Evolutionary conservation across 37 sponge, comb jelly and placozoan species (phyloP).

Genomic region (Halisarca cf. caerulea): DNA sequence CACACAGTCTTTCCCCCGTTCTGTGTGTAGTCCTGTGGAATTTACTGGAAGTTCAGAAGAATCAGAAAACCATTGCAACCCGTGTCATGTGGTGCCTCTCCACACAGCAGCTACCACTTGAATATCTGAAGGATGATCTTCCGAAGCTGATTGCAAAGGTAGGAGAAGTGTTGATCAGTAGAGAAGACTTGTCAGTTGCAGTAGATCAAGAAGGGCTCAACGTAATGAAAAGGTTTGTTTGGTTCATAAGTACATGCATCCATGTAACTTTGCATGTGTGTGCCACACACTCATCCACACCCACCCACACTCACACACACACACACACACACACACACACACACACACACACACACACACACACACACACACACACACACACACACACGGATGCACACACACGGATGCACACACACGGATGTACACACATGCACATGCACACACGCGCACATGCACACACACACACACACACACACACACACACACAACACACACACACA

Average conservation of each 20-base stretch:
- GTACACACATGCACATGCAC: no score
- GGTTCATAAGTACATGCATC: background rate
- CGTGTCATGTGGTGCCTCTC: conserved; percentile 9
- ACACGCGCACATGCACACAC: background rate
- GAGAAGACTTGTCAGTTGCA: background rate
- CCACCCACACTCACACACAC: no score
- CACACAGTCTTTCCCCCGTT: background rate
- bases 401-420: no score
- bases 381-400: no score
- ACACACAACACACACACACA: no score
- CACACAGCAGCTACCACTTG: background rate
- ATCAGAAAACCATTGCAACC: background rate
- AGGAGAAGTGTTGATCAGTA: background rate
- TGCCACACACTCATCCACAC: background rate
- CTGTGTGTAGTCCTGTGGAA: background rate
- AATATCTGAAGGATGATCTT: background rate
- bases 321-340: no score
- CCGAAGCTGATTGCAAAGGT: background rate
- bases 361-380: background rate
- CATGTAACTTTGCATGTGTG: no score
- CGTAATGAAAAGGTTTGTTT: background rate
- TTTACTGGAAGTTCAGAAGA: background rate
- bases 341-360: no score
- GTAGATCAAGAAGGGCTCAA: conserved; percentile 10
- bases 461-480: background rate